A percentile compares a stretch with the other conserved stretches of the same genome.
These are phyloP conservation scores for Harpalus rufipes DNA, from an alignment of 2,888 invertebrate species.

Conservation along the genomic window DNA sequence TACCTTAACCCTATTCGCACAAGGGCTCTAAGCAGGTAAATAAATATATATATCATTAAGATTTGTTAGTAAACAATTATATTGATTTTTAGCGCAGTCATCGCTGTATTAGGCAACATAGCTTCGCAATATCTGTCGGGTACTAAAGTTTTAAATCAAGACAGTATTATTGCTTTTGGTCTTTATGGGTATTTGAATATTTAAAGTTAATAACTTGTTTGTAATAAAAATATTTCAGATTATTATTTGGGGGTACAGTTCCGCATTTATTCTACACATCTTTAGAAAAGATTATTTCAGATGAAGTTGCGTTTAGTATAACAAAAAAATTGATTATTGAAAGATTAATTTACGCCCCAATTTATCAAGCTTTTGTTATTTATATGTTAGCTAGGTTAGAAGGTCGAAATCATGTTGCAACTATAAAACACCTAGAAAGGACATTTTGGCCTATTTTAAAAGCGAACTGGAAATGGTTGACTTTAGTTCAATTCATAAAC, in stretches of 20 bases:
- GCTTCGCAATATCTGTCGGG: conserved; percentile 87
- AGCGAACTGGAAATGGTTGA: conserved; percentile 89
- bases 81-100: conserved; percentile 81
- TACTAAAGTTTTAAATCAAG: conserved; percentile 81
- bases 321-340: conserved; percentile 85
- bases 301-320: conserved; percentile 77
- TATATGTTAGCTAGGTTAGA: conserved; percentile 88
- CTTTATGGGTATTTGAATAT: conserved; percentile 83
- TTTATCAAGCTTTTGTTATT: conserved; percentile 86
- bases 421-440: conserved; percentile 82
- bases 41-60: conserved; percentile 75
- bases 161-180: conserved; percentile 86
- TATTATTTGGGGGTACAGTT: conserved; percentile 88
- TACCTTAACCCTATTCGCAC: conserved; percentile 88
- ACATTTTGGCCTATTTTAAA: conserved; percentile 84
- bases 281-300: conserved; percentile 81
- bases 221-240: conserved; percentile 75
- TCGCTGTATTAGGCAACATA: conserved; percentile 86
- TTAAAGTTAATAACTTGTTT: conserved; percentile 48
- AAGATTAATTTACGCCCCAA: conserved; percentile 84
- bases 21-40: conserved; percentile 89
- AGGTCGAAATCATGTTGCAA: conserved; percentile 84
- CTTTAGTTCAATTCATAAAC: conserved; percentile 86
- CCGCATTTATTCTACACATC: conserved; percentile 88
- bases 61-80: conserved; percentile 38